Evolutionary conservation across 2,113 vertebrate species (phyloP), one percentile per base, ranked within the genome.

Genomic region (Piprites chloris): DNA sequence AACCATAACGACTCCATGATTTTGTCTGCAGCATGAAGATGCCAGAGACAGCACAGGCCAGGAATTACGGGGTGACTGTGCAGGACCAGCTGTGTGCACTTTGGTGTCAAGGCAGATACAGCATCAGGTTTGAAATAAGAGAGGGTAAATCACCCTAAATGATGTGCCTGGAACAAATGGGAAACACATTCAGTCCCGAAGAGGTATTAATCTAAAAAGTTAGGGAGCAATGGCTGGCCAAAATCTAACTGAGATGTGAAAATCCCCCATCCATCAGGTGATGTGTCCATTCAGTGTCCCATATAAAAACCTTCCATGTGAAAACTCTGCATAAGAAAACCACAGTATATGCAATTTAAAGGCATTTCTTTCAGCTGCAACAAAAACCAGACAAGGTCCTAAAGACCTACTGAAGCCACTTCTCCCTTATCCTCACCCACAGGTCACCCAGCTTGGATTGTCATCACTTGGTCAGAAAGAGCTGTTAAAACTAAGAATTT

Each of bases 291-390:
- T 89, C 52, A 62, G 32, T 58, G 21, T 41, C n/a, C 50, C 44
- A 0, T 17, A 53, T 37, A 12, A 46, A 85, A 85, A 62, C 3
- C 6, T 33, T 2, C 2, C 7, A 50, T 14, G 55, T 1, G 1
- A 84, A 86, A 84, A 30, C 33, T 18, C 65, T 4, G 27, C 55
- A 10, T 28, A 42, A 62, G 37, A 73, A 84, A 89, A 24, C 3
- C 30, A 80, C 15, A 22, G 23, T 47, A 9, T 3, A 5, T 30
- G 19, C 30, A 65, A 55, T 42, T 66, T 42, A 81, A 80, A 86
- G 42, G 4, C 21, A 39, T 83, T 77, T 81, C 8, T 88, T 69
- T 30, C 47, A 80, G 44, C 11, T 84, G 52, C 9, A 77, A 49
- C 10, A 86, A 65, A 28, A 83, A 47, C 44, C 12, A 35, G 32